Percentiles rank a stretch among this genome's conserved stretches.
phyloP scores from a whole-genome alignment of 2,113 vertebrate genomes.

The Seriola aureovittata region DNA sequence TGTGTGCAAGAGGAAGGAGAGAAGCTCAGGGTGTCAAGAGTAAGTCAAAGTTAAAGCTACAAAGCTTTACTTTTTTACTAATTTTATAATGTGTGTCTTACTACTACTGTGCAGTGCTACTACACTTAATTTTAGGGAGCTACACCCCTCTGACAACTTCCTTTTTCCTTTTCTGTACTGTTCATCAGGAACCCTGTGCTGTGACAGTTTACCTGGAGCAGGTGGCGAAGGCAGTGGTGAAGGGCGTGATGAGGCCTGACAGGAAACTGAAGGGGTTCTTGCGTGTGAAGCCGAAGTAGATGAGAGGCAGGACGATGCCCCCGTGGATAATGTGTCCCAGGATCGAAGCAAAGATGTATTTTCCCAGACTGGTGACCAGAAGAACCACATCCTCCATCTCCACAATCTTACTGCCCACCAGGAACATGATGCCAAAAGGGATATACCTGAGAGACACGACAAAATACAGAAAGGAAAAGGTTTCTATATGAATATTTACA shows the following conservation, averaged over 20 bases:
- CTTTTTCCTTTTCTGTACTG: background rate
- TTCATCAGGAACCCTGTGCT: background rate
- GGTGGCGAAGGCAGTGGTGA: slow-evolving; percentile 97
- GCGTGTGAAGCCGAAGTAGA: slow-evolving; percentile 94
- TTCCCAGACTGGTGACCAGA: slow-evolving; percentile 95
- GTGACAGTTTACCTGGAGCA: slow-evolving; percentile 90
- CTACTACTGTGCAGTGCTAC: background rate
- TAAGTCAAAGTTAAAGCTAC: background rate
- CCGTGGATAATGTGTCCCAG: slow-evolving; percentile 97
- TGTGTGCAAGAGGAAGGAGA: background rate
- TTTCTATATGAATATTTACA: too few relatives aligned
- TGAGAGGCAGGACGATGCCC: slow-evolving; percentile 92
- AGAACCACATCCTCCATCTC: slow-evolving; percentile 95
- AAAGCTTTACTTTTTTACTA: too few relatives aligned
- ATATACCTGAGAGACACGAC: slow-evolving; percentile 89
- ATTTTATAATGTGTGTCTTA: background rate
- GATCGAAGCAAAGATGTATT: slow-evolving; percentile 97
- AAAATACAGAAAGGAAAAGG: background rate
- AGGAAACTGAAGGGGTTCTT: slow-evolving; percentile 96
- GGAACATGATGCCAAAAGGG: slow-evolving; percentile 96
- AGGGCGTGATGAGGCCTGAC: slow-evolving; percentile 93
- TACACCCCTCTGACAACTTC: background rate
- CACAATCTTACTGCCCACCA: slow-evolving; percentile 98
- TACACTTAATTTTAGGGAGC: too few relatives aligned
- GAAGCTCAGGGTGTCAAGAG: background rate